A percentile compares a stretch with the other conserved stretches of the same genome.
phyloP scores from a whole-genome alignment of 2,888 invertebrate species.

The Epinotia demarniana region DNA sequence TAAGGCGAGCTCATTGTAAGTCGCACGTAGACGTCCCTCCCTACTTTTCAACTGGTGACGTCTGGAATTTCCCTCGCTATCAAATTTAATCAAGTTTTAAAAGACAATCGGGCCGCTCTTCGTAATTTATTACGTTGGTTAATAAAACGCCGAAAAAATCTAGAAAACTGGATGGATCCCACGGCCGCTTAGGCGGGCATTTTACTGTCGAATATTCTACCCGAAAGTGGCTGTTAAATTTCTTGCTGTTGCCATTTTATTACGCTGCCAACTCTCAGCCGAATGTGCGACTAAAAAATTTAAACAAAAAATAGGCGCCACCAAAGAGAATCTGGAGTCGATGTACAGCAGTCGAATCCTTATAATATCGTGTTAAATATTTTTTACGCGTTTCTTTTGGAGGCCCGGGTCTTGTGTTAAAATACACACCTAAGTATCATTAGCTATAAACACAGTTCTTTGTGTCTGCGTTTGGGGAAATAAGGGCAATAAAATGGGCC shows the following conservation, averaged over 20 bases:
- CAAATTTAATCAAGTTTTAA: conserved; percentile 43
- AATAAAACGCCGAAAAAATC: conserved; percentile 48
- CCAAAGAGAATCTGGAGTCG: conserved; percentile 65
- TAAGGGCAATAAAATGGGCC: conserved; percentile 78
- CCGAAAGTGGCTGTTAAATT: conserved; percentile 76
- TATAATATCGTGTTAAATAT: conserved; percentile 76
- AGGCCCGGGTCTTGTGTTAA: conserved; percentile 79
- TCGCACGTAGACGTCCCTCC: conserved; percentile 39
- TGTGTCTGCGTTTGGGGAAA: conserved; percentile 78
- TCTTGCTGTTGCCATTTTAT: conserved; percentile 81
- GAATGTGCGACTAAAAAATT: conserved; percentile 77
- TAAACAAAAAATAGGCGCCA: conserved; percentile 83
- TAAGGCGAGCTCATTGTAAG: conserved; percentile 41
- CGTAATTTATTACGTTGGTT: conserved; percentile 44
- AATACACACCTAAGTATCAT: conserved; percentile 84
- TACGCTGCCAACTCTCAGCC: conserved; percentile 73
- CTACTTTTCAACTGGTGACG: conserved; percentile 40
- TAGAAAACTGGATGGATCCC: conserved; percentile 54
- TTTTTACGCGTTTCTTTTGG: conserved; percentile 77
- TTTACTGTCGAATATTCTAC: conserved; percentile 65
- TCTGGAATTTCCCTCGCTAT: conserved; percentile 38
- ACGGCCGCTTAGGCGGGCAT: conserved; percentile 57
- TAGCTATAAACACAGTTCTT: conserved; percentile 83
- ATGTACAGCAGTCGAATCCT: conserved; percentile 68
- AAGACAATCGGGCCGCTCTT: conserved; percentile 43